A percentile compares a stretch with the other conserved stretches of the same genome.
These are phyloP conservation scores for Sesamia inferens DNA, from an alignment of 2,888 invertebrate genomes.

Conservation along the genomic window DNA sequence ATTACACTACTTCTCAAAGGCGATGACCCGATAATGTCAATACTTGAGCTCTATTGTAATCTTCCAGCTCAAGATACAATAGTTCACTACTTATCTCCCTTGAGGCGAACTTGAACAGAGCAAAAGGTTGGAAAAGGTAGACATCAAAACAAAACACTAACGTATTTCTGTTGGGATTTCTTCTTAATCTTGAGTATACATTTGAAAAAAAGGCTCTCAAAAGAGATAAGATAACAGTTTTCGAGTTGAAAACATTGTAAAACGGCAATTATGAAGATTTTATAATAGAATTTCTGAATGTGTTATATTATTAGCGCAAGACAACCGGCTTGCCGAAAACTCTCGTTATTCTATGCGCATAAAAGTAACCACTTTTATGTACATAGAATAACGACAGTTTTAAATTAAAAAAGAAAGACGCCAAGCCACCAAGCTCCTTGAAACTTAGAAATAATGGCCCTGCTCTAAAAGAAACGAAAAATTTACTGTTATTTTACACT, in stretches of 20 bases:
- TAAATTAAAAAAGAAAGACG: background rate
- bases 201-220: slow-evolving; percentile 16
- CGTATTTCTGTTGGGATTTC: slow-evolving; percentile 9
- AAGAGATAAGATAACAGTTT: background rate
- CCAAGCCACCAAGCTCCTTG: slow-evolving; percentile 5
- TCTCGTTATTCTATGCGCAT: no score
- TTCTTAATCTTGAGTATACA: background rate
- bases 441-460: slow-evolving; percentile 18
- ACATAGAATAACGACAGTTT: background rate
- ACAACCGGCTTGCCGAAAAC: no score
- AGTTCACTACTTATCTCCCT: slow-evolving; percentile 42
- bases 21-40: slow-evolving; percentile 48
- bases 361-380: no score
- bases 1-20: slow-evolving; percentile 31
- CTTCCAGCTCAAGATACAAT: slow-evolving; percentile 43
- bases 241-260: background rate
- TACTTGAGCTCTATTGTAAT: slow-evolving; percentile 49
- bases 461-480: slow-evolving; percentile 10
- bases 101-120: slow-evolving; percentile 31
- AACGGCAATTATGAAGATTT: background rate
- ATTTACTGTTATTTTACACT: slow-evolving; percentile 4
- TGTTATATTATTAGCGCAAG: slow-evolving; percentile 15
- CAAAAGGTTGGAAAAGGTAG: slow-evolving; percentile 10
- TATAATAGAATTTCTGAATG: slow-evolving; percentile 21
- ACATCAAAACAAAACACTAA: slow-evolving; percentile 24